Evolutionary conservation across 2,888 invertebrate species (phyloP).

Genomic region (Tolmerus cingulatus): DNA sequence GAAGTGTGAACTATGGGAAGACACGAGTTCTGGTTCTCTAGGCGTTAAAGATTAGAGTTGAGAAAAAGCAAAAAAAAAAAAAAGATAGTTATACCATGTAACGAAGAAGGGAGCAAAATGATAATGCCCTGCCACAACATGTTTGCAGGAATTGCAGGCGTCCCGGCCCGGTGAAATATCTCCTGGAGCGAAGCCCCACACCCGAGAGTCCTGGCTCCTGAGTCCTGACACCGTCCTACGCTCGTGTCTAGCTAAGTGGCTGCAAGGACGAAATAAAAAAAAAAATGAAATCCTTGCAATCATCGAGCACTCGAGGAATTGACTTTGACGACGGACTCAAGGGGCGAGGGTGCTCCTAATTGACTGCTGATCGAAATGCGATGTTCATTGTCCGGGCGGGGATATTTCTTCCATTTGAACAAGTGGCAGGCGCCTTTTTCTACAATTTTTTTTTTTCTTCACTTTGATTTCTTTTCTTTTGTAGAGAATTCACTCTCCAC

Average conservation of each 20-base stretch:
- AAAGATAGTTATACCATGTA: neutral
- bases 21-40: neutral
- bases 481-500: neutral
- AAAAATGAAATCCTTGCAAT: neutral
- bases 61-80: neutral
- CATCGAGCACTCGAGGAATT: neutral
- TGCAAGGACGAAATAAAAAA: neutral
- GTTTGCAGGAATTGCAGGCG: conserved; percentile 10
- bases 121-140: conserved; percentile 24
- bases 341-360: conserved; percentile 9
- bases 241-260: conserved; percentile 2
- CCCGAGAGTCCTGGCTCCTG: neutral
- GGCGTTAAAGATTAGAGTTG: neutral
- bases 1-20: neutral
- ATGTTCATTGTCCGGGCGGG: conserved; percentile 14
- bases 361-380: conserved; percentile 35
- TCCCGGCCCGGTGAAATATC: neutral
- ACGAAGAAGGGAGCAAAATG: neutral
- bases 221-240: neutral
- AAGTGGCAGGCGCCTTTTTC: neutral
- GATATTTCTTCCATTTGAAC: neutral
- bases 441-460: neutral
- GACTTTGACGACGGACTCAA: conserved; percentile 3
- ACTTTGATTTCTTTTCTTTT: neutral
- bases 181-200: neutral